Base-by-base conservation (phyloP, 2,113 vertebrate species). In the Speoplatyrhinus poulsoni region DNA sequence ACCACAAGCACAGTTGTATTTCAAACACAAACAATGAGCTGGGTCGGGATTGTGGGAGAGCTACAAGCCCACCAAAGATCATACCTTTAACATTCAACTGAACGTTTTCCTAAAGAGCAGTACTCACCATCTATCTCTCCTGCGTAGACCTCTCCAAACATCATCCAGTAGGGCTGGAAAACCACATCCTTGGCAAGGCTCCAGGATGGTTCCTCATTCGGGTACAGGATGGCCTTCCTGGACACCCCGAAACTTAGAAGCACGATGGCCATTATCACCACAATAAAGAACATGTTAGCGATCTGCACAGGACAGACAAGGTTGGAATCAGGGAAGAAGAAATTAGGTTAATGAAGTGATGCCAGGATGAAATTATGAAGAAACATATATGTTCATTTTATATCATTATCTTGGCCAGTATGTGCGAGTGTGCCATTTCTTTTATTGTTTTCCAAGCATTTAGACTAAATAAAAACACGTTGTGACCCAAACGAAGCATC, bases 121-220 rank as follows among this genome's bases (percentile, higher is more conserved):
- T 16, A 92, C 93, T 6, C 69, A 99, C 97, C 89, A 75, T 96
- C 92, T 79, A 98, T 96, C 55, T 98, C 93, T 19, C 63, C 58
- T 57, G 96, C 96, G 67, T 98, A 99, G 13, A 98, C 97, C 73
- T 99, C 97, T 81, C 98, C 98, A 60, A 95, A 99, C 62, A 98
- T 99, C 97, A 99, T 99, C 95, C 96, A 99, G 80, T 99, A 99
- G 1, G 98, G 98, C 6, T 98, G 93, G 86, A 97, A 98, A 4
- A 99, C 93, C 2, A 97, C 89, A 67, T 99, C 95, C 71, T 92
- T 90, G 8, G 95, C 96, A 0, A 99, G 89, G 19, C 75, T 88
- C 97, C 98, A 99, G 10, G 95, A 97, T 0, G 96, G 96, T 16
- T 90, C 87, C 59, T 98, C 95, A 0, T 93, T 26, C 15, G 96